phyloP scores from a whole-genome alignment of 2,113 vertebrate genomes.

The Alectura lathami region DNA sequence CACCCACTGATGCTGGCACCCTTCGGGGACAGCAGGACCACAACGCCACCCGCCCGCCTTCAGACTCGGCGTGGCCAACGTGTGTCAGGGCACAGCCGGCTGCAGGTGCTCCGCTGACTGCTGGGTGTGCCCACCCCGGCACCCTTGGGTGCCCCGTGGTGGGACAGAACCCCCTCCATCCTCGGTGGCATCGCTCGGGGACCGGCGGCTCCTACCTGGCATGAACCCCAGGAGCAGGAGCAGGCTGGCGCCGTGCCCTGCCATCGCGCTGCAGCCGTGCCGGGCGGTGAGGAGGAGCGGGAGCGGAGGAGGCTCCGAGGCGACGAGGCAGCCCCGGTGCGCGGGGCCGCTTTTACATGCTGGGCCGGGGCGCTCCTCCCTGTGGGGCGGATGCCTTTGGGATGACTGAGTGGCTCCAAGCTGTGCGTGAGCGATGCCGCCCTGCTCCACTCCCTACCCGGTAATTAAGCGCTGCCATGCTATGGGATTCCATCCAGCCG shows the following conservation, averaged over 20 bases:
- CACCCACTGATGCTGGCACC: not conserved
- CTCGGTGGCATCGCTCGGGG: accelerated
- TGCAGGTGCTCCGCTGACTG: not conserved
- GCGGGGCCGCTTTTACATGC: slow-evolving; percentile 38
- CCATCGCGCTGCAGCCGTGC: slow-evolving; percentile 59
- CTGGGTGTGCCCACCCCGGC: not conserved
- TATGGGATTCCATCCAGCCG: not conserved
- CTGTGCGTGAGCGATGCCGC: slow-evolving; percentile 24
- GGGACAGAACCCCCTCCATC: not conserved
- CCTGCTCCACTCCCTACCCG: slow-evolving; percentile 44
- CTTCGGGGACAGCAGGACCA: accelerated
- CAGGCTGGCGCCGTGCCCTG: slow-evolving; percentile 46
- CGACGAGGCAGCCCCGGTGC: not conserved
- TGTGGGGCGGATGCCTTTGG: slow-evolving; percentile 54
- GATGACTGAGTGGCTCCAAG: slow-evolving; percentile 64
- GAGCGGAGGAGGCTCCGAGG: not conserved
- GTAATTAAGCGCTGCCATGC: slow-evolving; percentile 22
- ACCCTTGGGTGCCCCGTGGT: not conserved
- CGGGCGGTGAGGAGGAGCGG: not conserved
- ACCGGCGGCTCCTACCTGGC: slow-evolving; percentile 66
- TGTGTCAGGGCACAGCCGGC: not conserved
- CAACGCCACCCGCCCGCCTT: not conserved
- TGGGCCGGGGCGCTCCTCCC: slow-evolving; percentile 40
- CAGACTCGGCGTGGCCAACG: not conserved
- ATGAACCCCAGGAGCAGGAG: slow-evolving; percentile 71